Percentiles rank a stretch among this genome's conserved stretches.
Evolutionary conservation across 2,797 vertebrate species (phyloP).

Genomic region (Pseudopleuronectes americanus): DNA sequence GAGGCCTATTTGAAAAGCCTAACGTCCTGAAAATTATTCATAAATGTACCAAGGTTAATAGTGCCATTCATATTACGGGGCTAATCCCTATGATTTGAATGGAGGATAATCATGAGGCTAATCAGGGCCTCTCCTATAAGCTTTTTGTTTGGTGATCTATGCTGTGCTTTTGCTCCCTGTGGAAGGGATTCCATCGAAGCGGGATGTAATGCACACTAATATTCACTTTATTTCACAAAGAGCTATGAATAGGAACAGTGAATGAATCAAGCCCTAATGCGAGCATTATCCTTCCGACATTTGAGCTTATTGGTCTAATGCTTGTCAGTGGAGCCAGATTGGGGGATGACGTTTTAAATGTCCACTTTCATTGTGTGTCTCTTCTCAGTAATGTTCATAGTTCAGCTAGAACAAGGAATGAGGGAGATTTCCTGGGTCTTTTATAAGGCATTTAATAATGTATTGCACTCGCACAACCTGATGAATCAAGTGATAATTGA

Average conservation of each 20-base stretch:
- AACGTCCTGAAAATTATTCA: constrained; percentile 65
- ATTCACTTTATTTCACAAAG: constrained; percentile 67
- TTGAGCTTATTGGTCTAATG: constrained; percentile 73
- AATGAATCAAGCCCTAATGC: constrained; percentile 75
- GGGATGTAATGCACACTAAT: constrained; percentile 64
- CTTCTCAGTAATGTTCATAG: constrained; percentile 53
- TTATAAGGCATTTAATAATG: constrained; percentile 40
- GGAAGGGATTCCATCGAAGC: constrained; percentile 62
- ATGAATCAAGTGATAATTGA: constrained; percentile 49
- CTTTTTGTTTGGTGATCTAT: constrained; percentile 79
- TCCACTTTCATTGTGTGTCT: constrained; percentile 61
- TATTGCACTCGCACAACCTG: constrained; percentile 30
- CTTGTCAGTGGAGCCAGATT: constrained; percentile 56
- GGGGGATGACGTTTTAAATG: constrained; percentile 67
- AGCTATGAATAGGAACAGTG: constrained; percentile 59
- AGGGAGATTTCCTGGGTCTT: constrained; percentile 23
- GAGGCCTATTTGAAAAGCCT: constrained; percentile 54
- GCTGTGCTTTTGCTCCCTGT: constrained; percentile 62
- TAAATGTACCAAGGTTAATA: constrained; percentile 75
- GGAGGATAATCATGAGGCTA: constrained; percentile 66
- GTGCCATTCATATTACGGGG: constrained; percentile 61
- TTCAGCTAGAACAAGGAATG: constrained; percentile 47
- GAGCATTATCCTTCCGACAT: constrained; percentile 74
- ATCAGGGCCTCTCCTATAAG: constrained; percentile 66
- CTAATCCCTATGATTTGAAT: constrained; percentile 66